Evolutionary conservation across 2,797 vertebrate genomes (phyloP).

Genomic region (Picus viridis): DNA sequence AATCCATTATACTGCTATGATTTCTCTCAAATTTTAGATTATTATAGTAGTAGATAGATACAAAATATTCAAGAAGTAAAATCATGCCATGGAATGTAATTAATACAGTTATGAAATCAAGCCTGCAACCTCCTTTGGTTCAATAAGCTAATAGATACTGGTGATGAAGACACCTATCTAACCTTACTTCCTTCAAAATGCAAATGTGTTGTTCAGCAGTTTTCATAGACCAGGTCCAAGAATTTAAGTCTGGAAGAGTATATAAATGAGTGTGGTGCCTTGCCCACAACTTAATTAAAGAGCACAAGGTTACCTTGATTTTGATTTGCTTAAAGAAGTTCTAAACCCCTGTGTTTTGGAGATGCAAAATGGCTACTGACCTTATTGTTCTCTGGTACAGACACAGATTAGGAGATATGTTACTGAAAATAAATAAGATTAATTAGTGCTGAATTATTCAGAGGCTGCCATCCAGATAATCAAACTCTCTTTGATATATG

Average conservation of each 20-base stretch:
- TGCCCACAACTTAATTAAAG: background rate
- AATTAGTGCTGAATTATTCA: background rate
- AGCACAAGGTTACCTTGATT: background rate
- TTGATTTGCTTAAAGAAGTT: background rate
- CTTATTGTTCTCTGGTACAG: background rate
- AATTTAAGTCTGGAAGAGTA: background rate
- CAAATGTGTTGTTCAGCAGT: background rate
- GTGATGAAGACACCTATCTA: background rate
- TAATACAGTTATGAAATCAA: accelerated
- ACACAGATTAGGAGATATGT: background rate
- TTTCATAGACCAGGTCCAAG: background rate
- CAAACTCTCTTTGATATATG: background rate
- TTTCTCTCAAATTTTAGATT: background rate
- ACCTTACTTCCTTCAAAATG: background rate
- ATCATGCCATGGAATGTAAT: background rate
- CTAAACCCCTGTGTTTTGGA: background rate
- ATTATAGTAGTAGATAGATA: background rate
- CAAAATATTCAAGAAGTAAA: background rate
- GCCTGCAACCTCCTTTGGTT: background rate
- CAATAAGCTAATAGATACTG: background rate
- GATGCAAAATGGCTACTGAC: background rate
- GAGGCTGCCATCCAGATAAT: background rate
- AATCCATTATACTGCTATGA: background rate
- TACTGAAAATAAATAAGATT: background rate
- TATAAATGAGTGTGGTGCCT: background rate